Base-by-base conservation (phyloP, 2,797 vertebrate species). In the Geotrypetes seraphini region DNA sequence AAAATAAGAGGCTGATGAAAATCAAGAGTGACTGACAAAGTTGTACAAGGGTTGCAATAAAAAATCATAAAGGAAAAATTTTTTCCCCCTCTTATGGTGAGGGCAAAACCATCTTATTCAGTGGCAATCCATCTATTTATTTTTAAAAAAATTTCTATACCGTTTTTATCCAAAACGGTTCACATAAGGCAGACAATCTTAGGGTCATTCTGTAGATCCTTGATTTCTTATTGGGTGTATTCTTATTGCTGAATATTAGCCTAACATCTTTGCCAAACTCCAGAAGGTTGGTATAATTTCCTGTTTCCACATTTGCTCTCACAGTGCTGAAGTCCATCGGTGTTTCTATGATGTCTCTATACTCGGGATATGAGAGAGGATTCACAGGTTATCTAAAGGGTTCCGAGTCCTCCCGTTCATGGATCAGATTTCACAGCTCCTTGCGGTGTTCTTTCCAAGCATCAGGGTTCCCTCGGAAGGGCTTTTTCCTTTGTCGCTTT, bases 151-250 rank as follows among this genome's bases (percentile, higher is more conserved):
- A n/a, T n/a, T n/a, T n/a, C n/a, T n/a, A n/a, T n/a, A n/a, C n/a
- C n/a, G n/a, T n/a, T n/a, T n/a, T n/a, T n/a, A n/a, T n/a, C n/a
- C n/a, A n/a, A n/a, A n/a, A n/a, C n/a, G n/a, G n/a, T n/a, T n/a
- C n/a, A n/a, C n/a, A n/a, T n/a, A n/a, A n/a, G n/a, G n/a, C n/a
- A n/a, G n/a, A n/a, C n/a, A n/a, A n/a, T n/a, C n/a, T n/a, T n/a
- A n/a, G n/a, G n/a, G n/a, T n/a, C n/a, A n/a, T n/a, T n/a, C n/a
- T n/a, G n/a, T n/a, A n/a, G n/a, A n/a, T n/a, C 83, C 92, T 83
- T 29, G 94, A 97, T 44, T 97, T 98, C 72, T 98, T 99, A 79
- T 97, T 98, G 4, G 96, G 95, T 22, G 96, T 97, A 80, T 97
- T 83, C 88, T 99, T 35, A 70, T 98, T 98, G 78, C 85, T 96